phyloP scores from a whole-genome alignment of 1,140 invertebrate species.

The Drosophila mayri region DNA sequence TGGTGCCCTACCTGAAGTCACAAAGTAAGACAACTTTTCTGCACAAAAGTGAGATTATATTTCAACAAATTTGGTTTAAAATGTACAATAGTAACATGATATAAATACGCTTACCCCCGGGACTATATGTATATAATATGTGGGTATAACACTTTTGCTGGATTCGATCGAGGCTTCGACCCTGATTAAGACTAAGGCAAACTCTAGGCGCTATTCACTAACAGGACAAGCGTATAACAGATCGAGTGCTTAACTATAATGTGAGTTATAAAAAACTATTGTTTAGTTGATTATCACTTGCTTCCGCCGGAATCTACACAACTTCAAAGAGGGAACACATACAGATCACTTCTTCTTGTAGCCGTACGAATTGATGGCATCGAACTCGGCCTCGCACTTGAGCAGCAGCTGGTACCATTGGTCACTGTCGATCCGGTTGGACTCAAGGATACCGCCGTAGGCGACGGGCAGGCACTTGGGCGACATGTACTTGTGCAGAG shows the following conservation, averaged over 20 bases:
- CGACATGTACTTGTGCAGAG: constrained; percentile 91
- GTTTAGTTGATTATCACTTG: constrained; percentile 64
- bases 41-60: constrained; percentile 22
- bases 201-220: constrained; percentile 59
- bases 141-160: constrained; percentile 58
- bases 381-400: constrained; percentile 90
- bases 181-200: constrained; percentile 70
- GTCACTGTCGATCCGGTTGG: constrained; percentile 88
- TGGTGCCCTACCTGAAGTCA: not conserved
- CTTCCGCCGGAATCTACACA: constrained; percentile 22
- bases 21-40: not conserved
- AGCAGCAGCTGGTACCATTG: constrained; percentile 91
- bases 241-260: constrained; percentile 56
- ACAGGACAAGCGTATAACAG: constrained; percentile 65
- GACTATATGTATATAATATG: constrained; percentile 41
- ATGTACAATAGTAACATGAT: constrained; percentile 56
- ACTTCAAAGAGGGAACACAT: not conserved
- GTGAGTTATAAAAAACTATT: constrained; percentile 35
- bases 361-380: constrained; percentile 91
- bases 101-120: constrained; percentile 73
- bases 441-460: constrained; percentile 91
- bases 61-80: constrained; percentile 49
- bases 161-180: constrained; percentile 26
- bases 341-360: constrained; percentile 87
- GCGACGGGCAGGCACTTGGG: constrained; percentile 91